Base-by-base conservation (phyloP, 2,888 invertebrate species). In the Ptychoptera contaminata region DNA sequence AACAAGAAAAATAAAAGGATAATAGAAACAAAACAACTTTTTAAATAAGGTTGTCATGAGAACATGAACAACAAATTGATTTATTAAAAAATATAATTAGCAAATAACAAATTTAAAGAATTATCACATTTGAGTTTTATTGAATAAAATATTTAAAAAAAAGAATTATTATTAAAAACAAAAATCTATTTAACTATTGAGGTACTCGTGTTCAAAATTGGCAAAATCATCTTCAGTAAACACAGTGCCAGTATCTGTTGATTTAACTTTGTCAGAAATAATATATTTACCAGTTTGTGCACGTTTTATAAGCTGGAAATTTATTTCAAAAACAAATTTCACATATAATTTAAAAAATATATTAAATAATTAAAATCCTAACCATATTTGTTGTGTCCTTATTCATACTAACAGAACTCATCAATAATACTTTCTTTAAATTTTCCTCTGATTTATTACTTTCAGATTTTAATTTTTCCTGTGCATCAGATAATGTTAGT, bases 201-300 rank as follows among this genome's bases (percentile, higher is more conserved):
- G 34, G 10, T 34, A 42, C n/a, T 42, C 42, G 8, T 42, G 34
- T 8, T 42, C 42, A 8, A 42, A 42, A 42, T 42, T 42, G 2
- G 16, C 16, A 23, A 42, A 42, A 35, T 42, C 42, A 34, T 42
- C 42, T 42, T 42, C 42, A 3, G 42, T 42, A 23, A 42, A 42
- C 12, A 35, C 9, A 1, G 42, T 16, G 30, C 31, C 32, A 14
- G 15, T 31, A 12, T 16, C 42, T 10, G 16, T 34, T n/a, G 16
- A 9, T 35, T 42, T 34, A 34, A 15, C 16, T n/a, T 30, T 16
- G 9, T 42, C 42, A n/a, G 42, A 34, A 12, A 42, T 29, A 9
- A 42, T 11, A 42, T 42, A 42, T 16, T 42, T 34, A 9, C 35
- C 35, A 16, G 35, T 30, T 42, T 42, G 16, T 2, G 42, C 42